Evolutionary conservation across 2,888 invertebrate species (phyloP), one percentile per base, ranked within the genome.

Genomic region (Mystacides longicornis): DNA sequence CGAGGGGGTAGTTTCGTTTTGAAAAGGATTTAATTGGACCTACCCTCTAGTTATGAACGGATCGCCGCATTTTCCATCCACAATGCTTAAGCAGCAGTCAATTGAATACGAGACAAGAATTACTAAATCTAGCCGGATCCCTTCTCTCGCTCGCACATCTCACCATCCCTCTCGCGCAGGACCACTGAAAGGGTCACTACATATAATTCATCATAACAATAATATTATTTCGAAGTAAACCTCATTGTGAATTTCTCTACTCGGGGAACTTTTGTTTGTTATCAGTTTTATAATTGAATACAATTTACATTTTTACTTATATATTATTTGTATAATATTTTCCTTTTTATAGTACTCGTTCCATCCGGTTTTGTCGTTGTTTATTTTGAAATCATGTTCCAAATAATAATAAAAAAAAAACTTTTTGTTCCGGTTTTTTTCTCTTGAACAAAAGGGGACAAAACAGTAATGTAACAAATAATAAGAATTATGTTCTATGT

Each of bases 21-120:
- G 49, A 42, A 48, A 49, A 49, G 54, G 49, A 49, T 49, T 54
- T 54, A 54, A 54, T 54, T 54, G 54, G 49, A 49, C 21, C 20
- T 27, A n/a, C 43, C 49, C 9, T 49, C 43, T 27, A 21, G 37
- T 37, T 19, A 37, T 22, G 43, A 23, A 42, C 42, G 49, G 42
- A 19, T 54, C 54, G 19, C 27, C 49, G 43, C 49, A 27, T 49
- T 49, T 19, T 33, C 54, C 18, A 49, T 42, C 49, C 21, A 54
- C 49, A 54, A 49, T 43, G 16, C 23, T 7, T 52, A 33, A 47
- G 31, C 52, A 52, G 23, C 47, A 33, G 19, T 16, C 27, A 22
- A 54, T 54, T 49, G 54, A 49, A 49, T 23, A 27, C 42, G 49
- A 37, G 23, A 43, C 49, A 23, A 11, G 43, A 46, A 48, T 48